These are phyloP conservation scores for Gorsachius goisagi DNA, from an alignment of 2,113 vertebrate species.

Conservation along the genomic window DNA sequence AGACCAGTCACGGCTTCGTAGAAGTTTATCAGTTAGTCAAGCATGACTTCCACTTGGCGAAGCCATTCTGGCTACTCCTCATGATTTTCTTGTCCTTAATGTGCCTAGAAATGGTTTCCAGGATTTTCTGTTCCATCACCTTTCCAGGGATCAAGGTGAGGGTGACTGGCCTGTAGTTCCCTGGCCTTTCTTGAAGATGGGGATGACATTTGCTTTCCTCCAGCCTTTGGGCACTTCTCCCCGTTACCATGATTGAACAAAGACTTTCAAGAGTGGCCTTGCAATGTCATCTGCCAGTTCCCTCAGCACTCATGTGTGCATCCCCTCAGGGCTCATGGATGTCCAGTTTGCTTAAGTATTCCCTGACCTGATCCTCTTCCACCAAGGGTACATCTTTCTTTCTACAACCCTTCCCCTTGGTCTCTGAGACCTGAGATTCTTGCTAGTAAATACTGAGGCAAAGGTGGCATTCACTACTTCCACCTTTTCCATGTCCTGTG, in stretches of 20 bases:
- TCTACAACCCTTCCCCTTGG: not conserved
- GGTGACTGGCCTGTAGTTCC: not conserved
- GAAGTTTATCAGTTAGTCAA: not conserved
- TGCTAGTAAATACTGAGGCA: no score
- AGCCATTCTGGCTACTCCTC: not conserved
- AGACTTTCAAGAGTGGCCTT: not conserved
- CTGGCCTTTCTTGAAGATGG: not conserved
- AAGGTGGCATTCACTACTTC: not conserved
- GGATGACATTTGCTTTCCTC: not conserved
- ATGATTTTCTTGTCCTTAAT: not conserved
- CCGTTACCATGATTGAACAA: not conserved
- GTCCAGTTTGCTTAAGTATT: no score
- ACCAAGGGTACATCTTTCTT: not conserved
- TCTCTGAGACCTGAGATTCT: not conserved
- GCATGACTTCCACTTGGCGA: not conserved
- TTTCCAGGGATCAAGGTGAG: not conserved
- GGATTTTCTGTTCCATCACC: not conserved
- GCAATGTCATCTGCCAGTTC: not conserved
- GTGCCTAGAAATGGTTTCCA: not conserved
- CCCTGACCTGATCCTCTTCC: not conserved
- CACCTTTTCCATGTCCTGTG: not conserved
- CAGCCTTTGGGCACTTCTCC: not conserved
- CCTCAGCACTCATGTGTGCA: not conserved
- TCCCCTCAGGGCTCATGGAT: no score
- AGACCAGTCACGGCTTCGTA: not conserved